Conservation (phyloP, 1,140 invertebrate species). For the Drosophila persimilis region DNA sequence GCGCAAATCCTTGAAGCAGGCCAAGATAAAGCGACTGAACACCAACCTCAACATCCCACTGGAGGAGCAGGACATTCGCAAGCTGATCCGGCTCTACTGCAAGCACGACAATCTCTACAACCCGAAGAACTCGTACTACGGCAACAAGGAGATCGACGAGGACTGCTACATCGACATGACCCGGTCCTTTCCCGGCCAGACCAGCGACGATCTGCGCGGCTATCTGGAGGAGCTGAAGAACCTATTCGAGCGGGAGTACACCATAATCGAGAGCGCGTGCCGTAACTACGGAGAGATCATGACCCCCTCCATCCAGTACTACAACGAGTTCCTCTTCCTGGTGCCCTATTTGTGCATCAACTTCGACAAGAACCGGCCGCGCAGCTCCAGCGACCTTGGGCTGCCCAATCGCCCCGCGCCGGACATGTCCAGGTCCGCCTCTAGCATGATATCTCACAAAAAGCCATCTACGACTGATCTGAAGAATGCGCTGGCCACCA, state of each 20-base stretch:
- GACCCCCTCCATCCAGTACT: conserved; percentile 49
- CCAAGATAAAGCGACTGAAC: not conserved
- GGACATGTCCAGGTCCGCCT: not conserved
- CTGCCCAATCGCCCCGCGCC: too few species aligned
- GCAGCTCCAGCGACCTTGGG: not conserved
- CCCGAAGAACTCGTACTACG: conserved; percentile 38
- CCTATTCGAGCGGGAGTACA: conserved; percentile 50
- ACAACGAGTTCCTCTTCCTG: conserved; percentile 57
- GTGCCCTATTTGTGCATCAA: conserved; percentile 26
- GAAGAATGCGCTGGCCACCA: not conserved
- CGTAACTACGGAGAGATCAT: not conserved
- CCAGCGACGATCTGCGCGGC: conserved; percentile 12
- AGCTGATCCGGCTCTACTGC: conserved; percentile 47
- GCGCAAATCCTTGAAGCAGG: not conserved
- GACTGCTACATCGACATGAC: conserved; percentile 46
- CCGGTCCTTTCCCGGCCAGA: conserved; percentile 23
- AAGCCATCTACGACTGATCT: not conserved
- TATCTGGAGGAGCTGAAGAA: conserved; percentile 20
- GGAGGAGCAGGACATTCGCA: conserved; percentile 27
- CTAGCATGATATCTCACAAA: not conserved
- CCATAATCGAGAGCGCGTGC: conserved; percentile 23
- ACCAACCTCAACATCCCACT: not conserved
- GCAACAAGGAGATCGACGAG: conserved; percentile 32
- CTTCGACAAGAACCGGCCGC: not conserved
- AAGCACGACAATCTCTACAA: conserved; percentile 51